Evolutionary conservation across 2,888 invertebrate species (phyloP).

Genomic region (Xestia rhomboidea): DNA sequence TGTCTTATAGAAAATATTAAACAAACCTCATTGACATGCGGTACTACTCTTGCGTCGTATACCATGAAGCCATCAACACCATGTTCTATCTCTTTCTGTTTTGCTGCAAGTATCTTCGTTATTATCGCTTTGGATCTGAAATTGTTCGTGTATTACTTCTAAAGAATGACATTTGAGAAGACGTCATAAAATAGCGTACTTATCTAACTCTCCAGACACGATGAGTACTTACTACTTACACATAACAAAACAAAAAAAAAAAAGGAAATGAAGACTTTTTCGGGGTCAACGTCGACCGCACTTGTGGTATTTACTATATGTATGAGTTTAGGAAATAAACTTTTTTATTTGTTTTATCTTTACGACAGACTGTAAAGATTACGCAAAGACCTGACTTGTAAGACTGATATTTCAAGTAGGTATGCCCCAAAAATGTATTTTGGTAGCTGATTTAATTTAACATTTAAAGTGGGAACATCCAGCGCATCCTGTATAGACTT

Average conservation of each 20-base stretch:
- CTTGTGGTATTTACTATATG: neutral
- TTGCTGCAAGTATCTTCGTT: constrained; percentile 86
- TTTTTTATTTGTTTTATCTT: neutral
- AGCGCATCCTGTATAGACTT: neutral
- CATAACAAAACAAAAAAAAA: no score
- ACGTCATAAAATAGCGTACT: neutral
- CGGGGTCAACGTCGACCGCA: neutral
- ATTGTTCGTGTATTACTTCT: constrained; percentile 29
- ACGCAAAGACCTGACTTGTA: neutral
- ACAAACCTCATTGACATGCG: constrained; percentile 89
- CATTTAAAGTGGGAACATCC: neutral
- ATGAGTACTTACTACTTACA: neutral
- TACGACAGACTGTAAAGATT: neutral
- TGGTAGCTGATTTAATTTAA: neutral
- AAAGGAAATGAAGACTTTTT: neutral
- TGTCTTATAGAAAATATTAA: neutral
- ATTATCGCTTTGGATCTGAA: constrained; percentile 84
- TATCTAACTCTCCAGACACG: neutral
- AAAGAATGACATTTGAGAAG: neutral
- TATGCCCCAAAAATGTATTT: neutral
- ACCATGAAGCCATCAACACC: constrained; percentile 94
- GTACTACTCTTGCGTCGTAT: constrained; percentile 92
- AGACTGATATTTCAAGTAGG: neutral
- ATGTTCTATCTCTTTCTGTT: constrained; percentile 89
- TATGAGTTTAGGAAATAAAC: neutral